Percentiles rank a stretch among this genome's conserved stretches.
Conservation (phyloP, 2,113 vertebrate genomes). For the Struthio camelus region DNA sequence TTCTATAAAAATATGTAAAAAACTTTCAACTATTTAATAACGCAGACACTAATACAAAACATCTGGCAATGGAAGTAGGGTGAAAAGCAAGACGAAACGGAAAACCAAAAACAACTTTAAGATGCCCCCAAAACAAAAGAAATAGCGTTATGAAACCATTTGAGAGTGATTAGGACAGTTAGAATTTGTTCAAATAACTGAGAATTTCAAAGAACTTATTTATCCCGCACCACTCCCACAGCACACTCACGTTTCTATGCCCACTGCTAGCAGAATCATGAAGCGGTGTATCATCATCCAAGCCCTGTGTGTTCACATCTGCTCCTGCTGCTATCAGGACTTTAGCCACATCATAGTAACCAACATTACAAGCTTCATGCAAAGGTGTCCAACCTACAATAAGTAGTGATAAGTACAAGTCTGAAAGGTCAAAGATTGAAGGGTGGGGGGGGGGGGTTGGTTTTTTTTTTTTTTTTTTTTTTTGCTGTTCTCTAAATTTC, state of each 20-base stretch:
- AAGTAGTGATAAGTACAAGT: background rate
- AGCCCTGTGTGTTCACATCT: constrained; percentile 96
- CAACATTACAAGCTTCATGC: constrained; percentile 97
- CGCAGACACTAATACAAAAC: background rate
- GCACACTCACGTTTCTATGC: constrained; percentile 89
- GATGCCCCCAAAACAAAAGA: background rate
- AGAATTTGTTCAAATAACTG: background rate
- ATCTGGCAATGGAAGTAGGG: background rate
- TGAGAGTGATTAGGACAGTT: background rate
- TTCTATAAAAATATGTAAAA: background rate
- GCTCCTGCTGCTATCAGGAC: constrained; percentile 95
- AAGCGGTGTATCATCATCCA: constrained; percentile 97
- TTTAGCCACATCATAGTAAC: constrained; percentile 97
- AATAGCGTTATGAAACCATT: background rate
- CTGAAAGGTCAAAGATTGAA: background rate
- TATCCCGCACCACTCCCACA: background rate
- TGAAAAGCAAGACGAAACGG: background rate
- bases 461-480: background rate
- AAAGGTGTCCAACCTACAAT: constrained; percentile 94
- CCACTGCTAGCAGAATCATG: constrained; percentile 98
- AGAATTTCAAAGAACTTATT: background rate
- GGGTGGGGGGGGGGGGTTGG: too few relatives aligned
- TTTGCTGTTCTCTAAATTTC: background rate
- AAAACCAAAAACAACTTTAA: background rate
- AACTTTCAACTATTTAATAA: background rate